Percentiles rank a stretch among this genome's conserved stretches.
phyloP scores from a whole-genome alignment of 1,140 invertebrate species.

The Drosophila pseudoobscura region DNA sequence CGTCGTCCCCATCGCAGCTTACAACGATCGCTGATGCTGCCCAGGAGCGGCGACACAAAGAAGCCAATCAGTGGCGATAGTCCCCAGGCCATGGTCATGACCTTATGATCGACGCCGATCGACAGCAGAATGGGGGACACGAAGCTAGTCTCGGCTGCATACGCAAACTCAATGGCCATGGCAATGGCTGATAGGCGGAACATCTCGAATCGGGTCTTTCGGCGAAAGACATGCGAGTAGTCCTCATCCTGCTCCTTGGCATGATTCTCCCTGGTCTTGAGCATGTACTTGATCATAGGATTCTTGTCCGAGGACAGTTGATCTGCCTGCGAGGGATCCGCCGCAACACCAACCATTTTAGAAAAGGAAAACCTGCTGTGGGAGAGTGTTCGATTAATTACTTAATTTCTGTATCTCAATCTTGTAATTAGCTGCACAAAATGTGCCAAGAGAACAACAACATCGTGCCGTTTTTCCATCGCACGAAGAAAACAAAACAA shows the following conservation, averaged over 20 bases:
- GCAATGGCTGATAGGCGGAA: slow-evolving; percentile 90
- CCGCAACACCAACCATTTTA: slow-evolving; percentile 72
- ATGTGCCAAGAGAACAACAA: slow-evolving; percentile 2
- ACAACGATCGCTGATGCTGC: slow-evolving; percentile 92
- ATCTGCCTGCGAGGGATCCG: slow-evolving; percentile 40
- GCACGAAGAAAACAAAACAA: slow-evolving; percentile 52
- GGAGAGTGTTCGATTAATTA: not conserved
- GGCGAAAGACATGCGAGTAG: slow-evolving; percentile 84
- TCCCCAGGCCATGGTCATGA: slow-evolving; percentile 92
- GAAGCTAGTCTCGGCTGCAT: slow-evolving; percentile 94
- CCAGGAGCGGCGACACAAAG: slow-evolving; percentile 91
- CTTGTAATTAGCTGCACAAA: slow-evolving; percentile 23
- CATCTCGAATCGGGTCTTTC: slow-evolving; percentile 88
- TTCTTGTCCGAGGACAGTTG: slow-evolving; percentile 71
- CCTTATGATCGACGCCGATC: slow-evolving; percentile 89
- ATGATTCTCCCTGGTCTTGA: slow-evolving; percentile 77
- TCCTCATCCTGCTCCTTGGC: slow-evolving; percentile 74
- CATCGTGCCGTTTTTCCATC: slow-evolving; percentile 35
- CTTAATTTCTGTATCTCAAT: slow-evolving; percentile 22
- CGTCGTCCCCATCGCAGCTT: slow-evolving; percentile 87
- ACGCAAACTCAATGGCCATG: slow-evolving; percentile 94
- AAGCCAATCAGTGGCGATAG: slow-evolving; percentile 91
- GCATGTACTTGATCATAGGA: slow-evolving; percentile 80
- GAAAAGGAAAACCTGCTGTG: no score
- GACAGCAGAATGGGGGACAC: slow-evolving; percentile 92